A percentile compares a stretch with the other conserved stretches of the same genome.
These are phyloP conservation scores for cat (Felis catus) DNA, from an alignment of 2,113 vertebrate species.

Conservation along the genomic window F.catus_Fca126_mat1.0 CM031418.1:129194001-129194500, in stretches of 20 bases:
- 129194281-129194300: neutral
- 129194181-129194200: neutral
- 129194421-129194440: neutral
- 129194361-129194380: neutral
- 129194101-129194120: neutral
- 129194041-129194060: neutral
- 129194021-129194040: neutral
- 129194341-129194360: neutral
- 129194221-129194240: neutral
- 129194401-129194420: neutral
- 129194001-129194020: neutral
- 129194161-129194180: neutral
- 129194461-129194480: neutral
- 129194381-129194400: neutral
- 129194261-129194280: too few relatives aligned
- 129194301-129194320: neutral
- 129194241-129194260: neutral
- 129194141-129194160: neutral
- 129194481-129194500: neutral
- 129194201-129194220: neutral
- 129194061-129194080: neutral
- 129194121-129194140: neutral
- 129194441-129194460: neutral
- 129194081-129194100: neutral
- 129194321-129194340: neutral